Evolutionary conservation across 2,113 vertebrate genomes (phyloP), one percentile per base, ranked within the genome.

Genomic region (Dicentrarchus labrax): DNA sequence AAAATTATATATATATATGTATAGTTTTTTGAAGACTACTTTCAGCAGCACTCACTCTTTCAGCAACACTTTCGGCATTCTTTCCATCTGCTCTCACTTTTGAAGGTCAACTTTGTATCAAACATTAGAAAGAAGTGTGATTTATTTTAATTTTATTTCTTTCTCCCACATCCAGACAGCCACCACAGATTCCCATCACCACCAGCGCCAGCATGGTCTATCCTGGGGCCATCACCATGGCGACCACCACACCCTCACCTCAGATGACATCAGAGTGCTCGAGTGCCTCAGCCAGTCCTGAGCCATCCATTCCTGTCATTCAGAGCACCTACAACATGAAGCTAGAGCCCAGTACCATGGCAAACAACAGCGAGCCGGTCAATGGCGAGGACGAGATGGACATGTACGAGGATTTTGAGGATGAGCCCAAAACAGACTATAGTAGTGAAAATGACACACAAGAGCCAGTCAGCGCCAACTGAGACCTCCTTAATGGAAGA

Each of bases 211-310:
- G 97, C 76, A 97, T 99, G 95, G 97, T 99, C 94, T 99, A 99
- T 89, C 98, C 98, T 8, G 97, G 98, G 93, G 97, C 98, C 95
- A 97, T 99, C 89, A 96, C 96, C 88, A 98, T 99, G 97, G 96
- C 98, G 3, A 97, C 97, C 85, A 97, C 98, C 91, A 98, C 97
- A 17, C 98, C 98, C 9, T 99, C 98, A 83, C 98, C 98, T 93
- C 98, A 99, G 94, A 98, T 99, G 98, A 98, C 98, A 75, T 99
- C 98, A 16, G 98, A 99, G 95, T 99, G 98, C 96, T 99, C 98
- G 5, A 99, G 98, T 92, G 97, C 97, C 83, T 99, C 98, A 0
- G 98, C 96, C 84, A 99, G 98, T 94, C 98, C 98, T 2, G 98
- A 99, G 94, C 98, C 98, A 80, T 95, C 97, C 95, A 98, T 99